Percentiles rank a stretch among this genome's conserved stretches.
Conservation (phyloP, 2,113 vertebrate species). For the Numenius arquata region DNA sequence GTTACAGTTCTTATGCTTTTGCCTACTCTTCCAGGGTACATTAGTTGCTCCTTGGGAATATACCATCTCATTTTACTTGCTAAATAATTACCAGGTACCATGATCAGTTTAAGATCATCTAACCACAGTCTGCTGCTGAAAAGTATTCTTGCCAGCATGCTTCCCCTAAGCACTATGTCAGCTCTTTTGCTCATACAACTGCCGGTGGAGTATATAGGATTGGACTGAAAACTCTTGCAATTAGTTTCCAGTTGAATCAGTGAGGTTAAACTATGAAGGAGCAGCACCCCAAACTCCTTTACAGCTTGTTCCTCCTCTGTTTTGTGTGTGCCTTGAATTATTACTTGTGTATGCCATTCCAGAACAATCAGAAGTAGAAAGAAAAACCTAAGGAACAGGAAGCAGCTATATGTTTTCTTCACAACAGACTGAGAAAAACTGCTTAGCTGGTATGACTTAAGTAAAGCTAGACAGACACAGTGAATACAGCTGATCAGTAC, state of each 20-base stretch:
- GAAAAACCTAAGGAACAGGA: not conserved
- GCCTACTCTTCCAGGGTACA: not conserved
- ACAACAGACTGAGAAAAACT: not conserved
- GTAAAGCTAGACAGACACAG: not conserved
- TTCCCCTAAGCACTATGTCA: not conserved
- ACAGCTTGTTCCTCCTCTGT: not conserved
- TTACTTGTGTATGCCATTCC: not conserved
- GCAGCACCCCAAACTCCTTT: not conserved
- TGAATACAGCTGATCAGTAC: not conserved
- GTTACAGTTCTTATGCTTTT: fast-evolving
- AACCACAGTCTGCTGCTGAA: fast-evolving
- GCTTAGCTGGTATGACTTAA: not conserved
- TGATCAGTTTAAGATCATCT: not conserved
- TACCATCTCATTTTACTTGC: not conserved
- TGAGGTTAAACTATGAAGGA: not conserved
- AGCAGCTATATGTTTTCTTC: not conserved
- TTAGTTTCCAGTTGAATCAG: not conserved
- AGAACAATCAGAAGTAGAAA: not conserved
- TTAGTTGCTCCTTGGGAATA: not conserved
- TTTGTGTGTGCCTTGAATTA: not conserved
- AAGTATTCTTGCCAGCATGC: not conserved
- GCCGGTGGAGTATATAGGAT: fast-evolving
- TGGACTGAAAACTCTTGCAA: not conserved
- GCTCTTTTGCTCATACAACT: not conserved
- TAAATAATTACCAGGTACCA: not conserved